These are phyloP conservation scores for Philaenus spumarius DNA, from an alignment of 1,140 invertebrate species.

Conservation along the genomic window DNA sequence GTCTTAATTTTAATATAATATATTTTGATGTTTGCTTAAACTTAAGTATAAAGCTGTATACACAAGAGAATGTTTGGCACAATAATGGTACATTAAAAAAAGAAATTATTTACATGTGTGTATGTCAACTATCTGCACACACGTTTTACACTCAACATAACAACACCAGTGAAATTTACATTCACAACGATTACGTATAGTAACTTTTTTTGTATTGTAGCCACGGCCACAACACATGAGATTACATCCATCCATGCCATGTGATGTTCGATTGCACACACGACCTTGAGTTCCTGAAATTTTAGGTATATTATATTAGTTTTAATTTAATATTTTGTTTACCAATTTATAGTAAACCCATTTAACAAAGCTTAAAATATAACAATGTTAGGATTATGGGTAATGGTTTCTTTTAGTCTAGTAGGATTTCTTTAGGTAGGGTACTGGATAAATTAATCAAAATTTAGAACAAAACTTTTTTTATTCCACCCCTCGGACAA, in stretches of 20 bases:
- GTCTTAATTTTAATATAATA: no score
- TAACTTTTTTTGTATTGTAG: slow-evolving; percentile 79
- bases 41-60: no score
- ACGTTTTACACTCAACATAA: slow-evolving; percentile 78
- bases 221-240: slow-evolving; percentile 90
- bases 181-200: slow-evolving; percentile 68
- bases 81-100: slow-evolving; percentile 2
- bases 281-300: slow-evolving; percentile 65
- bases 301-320: no score
- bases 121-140: slow-evolving; percentile 68
- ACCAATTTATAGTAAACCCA: neutral
- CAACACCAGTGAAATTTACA: slow-evolving; percentile 95
- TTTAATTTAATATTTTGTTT: neutral
- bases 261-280: slow-evolving; percentile 73
- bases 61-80: neutral
- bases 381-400: no score
- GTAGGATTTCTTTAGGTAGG: no score
- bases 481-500: no score
- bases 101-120: slow-evolving; percentile 73
- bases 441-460: no score
- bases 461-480: no score
- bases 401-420: no score
- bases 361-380: neutral
- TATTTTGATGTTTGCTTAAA: no score
- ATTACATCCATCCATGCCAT: slow-evolving; percentile 81